Base-by-base conservation (phyloP, 2,888 invertebrate genomes). In the Cephus sareptanus region DNA sequence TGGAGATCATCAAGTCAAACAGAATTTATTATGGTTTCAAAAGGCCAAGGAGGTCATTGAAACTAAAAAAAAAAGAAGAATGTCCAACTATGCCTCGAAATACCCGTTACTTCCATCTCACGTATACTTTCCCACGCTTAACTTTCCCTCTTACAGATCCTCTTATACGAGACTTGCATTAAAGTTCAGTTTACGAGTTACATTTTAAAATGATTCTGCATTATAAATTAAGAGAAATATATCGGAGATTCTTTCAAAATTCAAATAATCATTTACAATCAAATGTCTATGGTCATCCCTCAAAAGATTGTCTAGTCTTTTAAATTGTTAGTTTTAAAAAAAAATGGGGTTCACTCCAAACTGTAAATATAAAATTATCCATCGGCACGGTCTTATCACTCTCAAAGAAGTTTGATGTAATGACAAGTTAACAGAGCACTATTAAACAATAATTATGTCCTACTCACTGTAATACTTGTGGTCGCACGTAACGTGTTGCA, bases 391-490 rank as follows among this genome's bases (percentile, higher is more conserved):
- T 56, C 56, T 15, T 9, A 15, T 56, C 56, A 56, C 56, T 40
- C 23, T 56, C 23, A 56, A 56, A 56, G 23, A 56, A 56, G 56
- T 56, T 23, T 1, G 23, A 23, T 9, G 71, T 31, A 71, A 71
- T 31, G 33, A 71, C 33, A 71, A 34, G 71, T 56, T 56, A 56
- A 23, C 31, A 71, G 31, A 31, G 71, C 71, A 34, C 31, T 31
- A 3, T 31, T 71, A 9, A n/a, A 73, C 13, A 30, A 56, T 68
- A 73, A n/a, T 23, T 34, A 71, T 35, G 31, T 33, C 75, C 78
- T 86, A 86, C 86, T 88, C 84, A 87, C 87, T 83, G 83, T 79
- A 80, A 81, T 83, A 34, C 84, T 79, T 79, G 79, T 80, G 79
- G 84, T 83, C 85, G 84, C 81, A 80, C 84, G 85, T 56, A 23